Percentiles rank a stretch among this genome's conserved stretches.
Evolutionary conservation across 1,140 invertebrate genomes (phyloP).

Genomic region (Lordiphosa collinella): DNA sequence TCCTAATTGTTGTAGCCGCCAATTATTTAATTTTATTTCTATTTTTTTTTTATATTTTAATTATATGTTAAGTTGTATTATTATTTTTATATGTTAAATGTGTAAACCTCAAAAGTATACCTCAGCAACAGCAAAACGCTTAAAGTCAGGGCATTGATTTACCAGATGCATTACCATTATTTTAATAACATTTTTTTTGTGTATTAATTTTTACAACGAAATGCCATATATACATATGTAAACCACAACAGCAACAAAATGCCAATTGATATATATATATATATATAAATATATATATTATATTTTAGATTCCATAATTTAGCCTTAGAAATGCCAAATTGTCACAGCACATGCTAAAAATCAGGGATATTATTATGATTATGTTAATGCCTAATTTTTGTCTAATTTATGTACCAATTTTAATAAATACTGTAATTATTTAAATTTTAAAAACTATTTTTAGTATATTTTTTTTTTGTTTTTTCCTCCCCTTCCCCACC

Average conservation of each 20-base stretch:
- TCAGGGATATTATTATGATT: slow-evolving; percentile 60
- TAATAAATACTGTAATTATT: slow-evolving; percentile 44
- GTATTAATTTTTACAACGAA: slow-evolving; percentile 33
- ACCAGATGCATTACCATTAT: slow-evolving; percentile 14
- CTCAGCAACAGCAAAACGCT: slow-evolving; percentile 46
- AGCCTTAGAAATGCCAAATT: slow-evolving; percentile 64
- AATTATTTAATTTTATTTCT: slow-evolving; percentile 62
- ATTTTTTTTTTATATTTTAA: slow-evolving; percentile 59
- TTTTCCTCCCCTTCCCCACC: background rate
- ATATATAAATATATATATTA: slow-evolving; percentile 18
- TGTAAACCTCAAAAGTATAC: slow-evolving; percentile 53
- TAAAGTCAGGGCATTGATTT: slow-evolving; percentile 26
- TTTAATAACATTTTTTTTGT: slow-evolving; percentile 28
- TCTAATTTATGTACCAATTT: slow-evolving; percentile 44
- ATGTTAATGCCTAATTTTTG: slow-evolving; percentile 37
- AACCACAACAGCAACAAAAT: slow-evolving; percentile 49
- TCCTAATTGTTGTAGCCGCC: slow-evolving; percentile 76
- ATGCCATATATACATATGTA: slow-evolving; percentile 68
- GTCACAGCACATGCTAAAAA: slow-evolving; percentile 45
- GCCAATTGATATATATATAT: slow-evolving; percentile 54
- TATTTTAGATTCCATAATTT: slow-evolving; percentile 5
- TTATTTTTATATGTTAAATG: slow-evolving; percentile 47
- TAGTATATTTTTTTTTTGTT: slow-evolving; percentile 18
- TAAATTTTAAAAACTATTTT: slow-evolving; percentile 22
- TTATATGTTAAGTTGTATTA: slow-evolving; percentile 53